Percentiles rank a stretch among this genome's conserved stretches.
Conservation (phyloP, 2,797 vertebrate species). For the Cirrhinus mrigala region DNA sequence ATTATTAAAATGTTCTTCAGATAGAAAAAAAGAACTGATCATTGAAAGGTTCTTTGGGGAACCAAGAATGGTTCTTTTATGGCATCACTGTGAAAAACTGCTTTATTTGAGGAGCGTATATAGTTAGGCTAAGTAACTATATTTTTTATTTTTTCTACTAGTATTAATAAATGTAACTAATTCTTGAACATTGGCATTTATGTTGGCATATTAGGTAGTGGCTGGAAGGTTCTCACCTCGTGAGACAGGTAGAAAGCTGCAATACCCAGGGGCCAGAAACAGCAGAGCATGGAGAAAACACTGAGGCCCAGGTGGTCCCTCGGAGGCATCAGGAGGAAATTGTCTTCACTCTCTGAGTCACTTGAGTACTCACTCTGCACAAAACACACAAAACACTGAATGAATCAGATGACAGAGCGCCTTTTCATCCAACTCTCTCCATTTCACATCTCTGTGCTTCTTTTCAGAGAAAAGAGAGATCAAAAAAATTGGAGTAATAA, state of each 20-base stretch:
- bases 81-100: too few species aligned
- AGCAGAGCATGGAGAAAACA: conserved; percentile 97
- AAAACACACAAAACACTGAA: conserved; percentile 37
- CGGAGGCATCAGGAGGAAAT: conserved; percentile 93
- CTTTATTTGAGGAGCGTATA: not conserved
- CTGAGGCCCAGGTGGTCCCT: conserved; percentile 93
- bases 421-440: not conserved
- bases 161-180: not conserved
- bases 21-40: not conserved
- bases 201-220: not conserved
- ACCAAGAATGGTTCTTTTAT: not conserved
- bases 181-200: not conserved
- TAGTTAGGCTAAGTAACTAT: not conserved
- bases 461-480: not conserved
- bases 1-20: not conserved
- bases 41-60: not conserved
- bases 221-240: conserved; percentile 79
- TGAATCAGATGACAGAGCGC: conserved; percentile 1
- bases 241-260: conserved; percentile 95
- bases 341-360: conserved; percentile 92
- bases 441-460: not conserved
- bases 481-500: not conserved
- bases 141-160: not conserved
- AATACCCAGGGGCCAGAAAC: conserved; percentile 95
- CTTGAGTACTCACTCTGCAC: conserved; percentile 91